Evolutionary conservation across 2,113 vertebrate species (phyloP).

Genomic region (Hypocryptadius cinnamomeus): DNA sequence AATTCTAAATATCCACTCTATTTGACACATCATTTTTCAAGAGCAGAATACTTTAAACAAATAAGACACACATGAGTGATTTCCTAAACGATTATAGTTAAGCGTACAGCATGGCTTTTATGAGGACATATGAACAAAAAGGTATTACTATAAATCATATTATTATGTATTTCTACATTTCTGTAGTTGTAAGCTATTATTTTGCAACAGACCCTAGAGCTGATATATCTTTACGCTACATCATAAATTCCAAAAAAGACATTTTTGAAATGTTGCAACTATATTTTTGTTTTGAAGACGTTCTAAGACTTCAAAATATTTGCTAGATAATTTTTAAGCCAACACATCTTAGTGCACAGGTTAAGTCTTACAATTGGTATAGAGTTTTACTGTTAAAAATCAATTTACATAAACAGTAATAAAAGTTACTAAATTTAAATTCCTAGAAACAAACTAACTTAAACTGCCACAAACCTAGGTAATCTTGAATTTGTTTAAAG

Average conservation of each 20-base stretch:
- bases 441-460: neutral
- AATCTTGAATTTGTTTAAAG: neutral
- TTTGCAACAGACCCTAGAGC: neutral
- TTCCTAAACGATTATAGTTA: neutral
- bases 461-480: neutral
- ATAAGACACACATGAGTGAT: neutral
- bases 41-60: conserved; percentile 5
- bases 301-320: neutral
- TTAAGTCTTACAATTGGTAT: neutral
- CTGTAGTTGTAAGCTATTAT: neutral
- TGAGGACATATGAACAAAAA: neutral
- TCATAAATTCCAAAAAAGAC: neutral
- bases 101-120: neutral
- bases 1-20: neutral
- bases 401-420: neutral
- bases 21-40: neutral
- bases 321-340: neutral
- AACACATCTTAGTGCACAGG: neutral
- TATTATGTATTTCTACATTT: neutral
- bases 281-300: neutral
- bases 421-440: neutral
- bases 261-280: neutral
- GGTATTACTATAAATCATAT: neutral
- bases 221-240: neutral
- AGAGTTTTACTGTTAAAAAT: neutral